Percentiles rank a stretch among this genome's conserved stretches.
These are phyloP conservation scores for Lonchura striata DNA, from an alignment of 2,113 vertebrate genomes.

Conservation along the genomic window DNA sequence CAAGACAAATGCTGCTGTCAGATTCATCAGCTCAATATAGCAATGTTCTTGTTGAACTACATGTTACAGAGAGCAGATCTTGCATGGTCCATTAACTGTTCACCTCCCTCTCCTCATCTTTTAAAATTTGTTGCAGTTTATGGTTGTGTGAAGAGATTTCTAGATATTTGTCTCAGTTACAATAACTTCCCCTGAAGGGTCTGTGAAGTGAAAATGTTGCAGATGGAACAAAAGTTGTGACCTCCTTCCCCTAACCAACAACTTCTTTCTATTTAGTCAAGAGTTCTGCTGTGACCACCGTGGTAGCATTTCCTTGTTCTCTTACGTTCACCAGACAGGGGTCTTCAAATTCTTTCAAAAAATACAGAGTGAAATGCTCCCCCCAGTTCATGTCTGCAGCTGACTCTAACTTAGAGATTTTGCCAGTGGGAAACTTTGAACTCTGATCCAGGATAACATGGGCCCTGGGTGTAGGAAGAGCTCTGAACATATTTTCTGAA, in stretches of 20 bases:
- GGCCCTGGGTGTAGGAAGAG: background rate
- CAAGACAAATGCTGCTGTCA: conserved; percentile 69
- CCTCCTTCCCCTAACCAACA: background rate
- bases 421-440: background rate
- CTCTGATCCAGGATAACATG: background rate
- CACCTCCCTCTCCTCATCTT: conserved; percentile 25
- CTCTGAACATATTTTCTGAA: background rate
- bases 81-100: conserved; percentile 55
- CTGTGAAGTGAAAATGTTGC: background rate
- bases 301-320: background rate
- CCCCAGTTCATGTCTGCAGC: background rate
- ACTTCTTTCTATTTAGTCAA: background rate
- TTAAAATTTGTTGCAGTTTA: conserved; percentile 64
- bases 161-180: background rate
- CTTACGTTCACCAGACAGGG: background rate
- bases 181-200: background rate
- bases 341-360: background rate
- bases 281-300: background rate
- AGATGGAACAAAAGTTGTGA: background rate
- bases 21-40: conserved; percentile 40
- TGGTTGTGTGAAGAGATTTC: background rate
- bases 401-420: background rate
- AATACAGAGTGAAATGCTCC: rapidly evolving
- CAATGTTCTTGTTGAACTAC: conserved; percentile 63
- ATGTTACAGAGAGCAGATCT: conserved; percentile 18